These are phyloP conservation scores for Drosophila santomea DNA, from an alignment of 1,140 invertebrate genomes.

Conservation along the genomic window DNA sequence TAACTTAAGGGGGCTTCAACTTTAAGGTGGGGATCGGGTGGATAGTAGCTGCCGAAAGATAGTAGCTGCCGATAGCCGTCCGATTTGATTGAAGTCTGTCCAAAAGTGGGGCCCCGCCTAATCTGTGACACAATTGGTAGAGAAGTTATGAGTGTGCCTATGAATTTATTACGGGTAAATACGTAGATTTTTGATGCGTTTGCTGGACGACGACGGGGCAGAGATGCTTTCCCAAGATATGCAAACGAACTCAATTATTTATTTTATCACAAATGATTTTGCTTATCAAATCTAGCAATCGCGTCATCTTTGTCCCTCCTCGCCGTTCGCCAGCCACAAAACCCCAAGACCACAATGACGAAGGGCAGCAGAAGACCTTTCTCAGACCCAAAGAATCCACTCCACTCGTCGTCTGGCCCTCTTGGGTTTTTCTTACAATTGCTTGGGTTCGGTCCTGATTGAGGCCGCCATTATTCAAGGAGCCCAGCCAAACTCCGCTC, in stretches of 20 bases:
- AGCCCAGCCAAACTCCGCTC: conserved; percentile 43
- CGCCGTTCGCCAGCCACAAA: conserved; percentile 14
- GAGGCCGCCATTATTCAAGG: conserved; percentile 80
- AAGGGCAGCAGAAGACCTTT: conserved; percentile 46
- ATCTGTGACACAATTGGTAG: conserved; percentile 71
- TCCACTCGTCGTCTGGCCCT: conserved; percentile 35
- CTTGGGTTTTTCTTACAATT: conserved; percentile 81
- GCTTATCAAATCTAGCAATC: conserved; percentile 82
- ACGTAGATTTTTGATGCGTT: not conserved
- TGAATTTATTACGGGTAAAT: conserved; percentile 61
- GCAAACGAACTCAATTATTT: conserved; percentile 84
- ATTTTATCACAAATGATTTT: conserved; percentile 83
- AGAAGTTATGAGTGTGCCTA: conserved; percentile 68
- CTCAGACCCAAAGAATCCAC: conserved; percentile 33
- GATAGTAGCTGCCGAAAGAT: conserved; percentile 65
- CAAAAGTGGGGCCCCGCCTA: conserved; percentile 48
- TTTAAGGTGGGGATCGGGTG: conserved; percentile 7
- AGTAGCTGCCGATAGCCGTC: conserved; percentile 59
- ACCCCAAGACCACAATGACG: conserved; percentile 53
- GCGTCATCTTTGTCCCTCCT: conserved; percentile 53
- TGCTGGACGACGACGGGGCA: not conserved
- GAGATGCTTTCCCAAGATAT: conserved; percentile 78
- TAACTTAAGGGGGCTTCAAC: not conserved
- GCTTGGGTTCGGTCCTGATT: conserved; percentile 62
- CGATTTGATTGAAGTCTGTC: conserved; percentile 82